These are phyloP conservation scores for Tyria jacobaeae DNA, from an alignment of 2,888 invertebrate genomes.

Conservation along the genomic window DNA sequence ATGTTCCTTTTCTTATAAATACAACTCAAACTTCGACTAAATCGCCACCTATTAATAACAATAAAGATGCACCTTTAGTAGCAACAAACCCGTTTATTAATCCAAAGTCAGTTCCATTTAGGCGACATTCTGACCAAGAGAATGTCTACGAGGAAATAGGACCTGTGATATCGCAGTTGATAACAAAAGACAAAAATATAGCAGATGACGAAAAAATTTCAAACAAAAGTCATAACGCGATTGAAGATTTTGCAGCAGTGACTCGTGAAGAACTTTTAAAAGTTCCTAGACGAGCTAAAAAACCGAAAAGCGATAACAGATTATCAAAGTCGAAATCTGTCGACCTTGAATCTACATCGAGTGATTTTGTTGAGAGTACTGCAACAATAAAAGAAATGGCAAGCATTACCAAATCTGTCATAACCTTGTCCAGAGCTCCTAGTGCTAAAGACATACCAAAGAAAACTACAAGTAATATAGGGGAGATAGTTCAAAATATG, in stretches of 20 bases:
- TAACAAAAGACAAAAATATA: conserved; percentile 63
- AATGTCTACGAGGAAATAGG: conserved; percentile 83
- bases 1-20: conserved; percentile 74
- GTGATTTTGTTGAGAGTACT: conserved; percentile 23
- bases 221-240: conserved; percentile 53
- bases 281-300: conserved; percentile 77
- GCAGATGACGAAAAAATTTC: conserved; percentile 80
- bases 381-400: conserved; percentile 60
- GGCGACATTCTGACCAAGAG: conserved; percentile 67
- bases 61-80: conserved; percentile 33
- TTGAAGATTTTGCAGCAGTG: conserved; percentile 65
- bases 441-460: conserved; percentile 69
- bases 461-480: conserved; percentile 56
- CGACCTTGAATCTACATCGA: conserved; percentile 27
- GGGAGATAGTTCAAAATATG: conserved; percentile 63
- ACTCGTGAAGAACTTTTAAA: conserved; percentile 74
- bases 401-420: conserved; percentile 71
- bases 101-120: conserved; percentile 35
- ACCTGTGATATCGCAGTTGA: conserved; percentile 44
- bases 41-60: conserved; percentile 45
- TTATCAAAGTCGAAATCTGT: conserved; percentile 36
- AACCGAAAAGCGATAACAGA: conserved; percentile 64
- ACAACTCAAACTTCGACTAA: conserved; percentile 41
- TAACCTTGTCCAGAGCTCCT: conserved; percentile 74
- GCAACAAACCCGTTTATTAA: conserved; percentile 53